Conservation (phyloP, 2,113 vertebrate genomes). For the Podiceps cristatus region DNA sequence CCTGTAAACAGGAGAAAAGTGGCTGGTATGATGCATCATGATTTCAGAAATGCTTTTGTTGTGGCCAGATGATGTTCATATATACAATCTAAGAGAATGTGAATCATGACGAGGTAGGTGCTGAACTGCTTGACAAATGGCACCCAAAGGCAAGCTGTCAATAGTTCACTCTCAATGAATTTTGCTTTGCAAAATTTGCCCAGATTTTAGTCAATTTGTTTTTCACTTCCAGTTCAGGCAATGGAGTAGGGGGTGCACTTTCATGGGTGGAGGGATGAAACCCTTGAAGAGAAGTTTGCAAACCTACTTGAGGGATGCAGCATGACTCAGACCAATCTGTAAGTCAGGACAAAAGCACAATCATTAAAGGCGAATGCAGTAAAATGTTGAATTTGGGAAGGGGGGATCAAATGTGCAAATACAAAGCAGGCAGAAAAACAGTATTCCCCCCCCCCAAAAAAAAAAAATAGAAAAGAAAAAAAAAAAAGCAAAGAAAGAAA, state of each 20-base stretch:
- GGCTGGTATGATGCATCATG: background rate
- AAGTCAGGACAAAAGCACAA: background rate
- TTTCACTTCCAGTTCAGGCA: background rate
- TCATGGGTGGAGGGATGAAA: background rate
- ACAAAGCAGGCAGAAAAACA: background rate
- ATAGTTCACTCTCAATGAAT: background rate
- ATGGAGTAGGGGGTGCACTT: background rate
- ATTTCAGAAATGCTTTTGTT: background rate
- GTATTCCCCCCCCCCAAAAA: too few species aligned
- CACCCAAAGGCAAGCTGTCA: background rate
- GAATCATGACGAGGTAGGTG: background rate
- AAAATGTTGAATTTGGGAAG: background rate
- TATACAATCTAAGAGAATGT: background rate
- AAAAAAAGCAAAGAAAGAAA: too few species aligned
- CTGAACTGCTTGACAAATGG: background rate
- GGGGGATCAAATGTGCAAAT: background rate
- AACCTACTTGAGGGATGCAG: background rate
- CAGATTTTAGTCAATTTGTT: background rate
- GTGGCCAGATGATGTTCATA: background rate
- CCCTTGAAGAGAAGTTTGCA: background rate
- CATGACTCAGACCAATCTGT: background rate
- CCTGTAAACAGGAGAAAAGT: rapidly evolving
- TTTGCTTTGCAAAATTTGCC: background rate
- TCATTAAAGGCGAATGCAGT: background rate
- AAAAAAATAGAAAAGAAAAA: too few species aligned